phyloP scores from a whole-genome alignment of 2,888 invertebrate species.

The Capitulum mitella region DNA sequence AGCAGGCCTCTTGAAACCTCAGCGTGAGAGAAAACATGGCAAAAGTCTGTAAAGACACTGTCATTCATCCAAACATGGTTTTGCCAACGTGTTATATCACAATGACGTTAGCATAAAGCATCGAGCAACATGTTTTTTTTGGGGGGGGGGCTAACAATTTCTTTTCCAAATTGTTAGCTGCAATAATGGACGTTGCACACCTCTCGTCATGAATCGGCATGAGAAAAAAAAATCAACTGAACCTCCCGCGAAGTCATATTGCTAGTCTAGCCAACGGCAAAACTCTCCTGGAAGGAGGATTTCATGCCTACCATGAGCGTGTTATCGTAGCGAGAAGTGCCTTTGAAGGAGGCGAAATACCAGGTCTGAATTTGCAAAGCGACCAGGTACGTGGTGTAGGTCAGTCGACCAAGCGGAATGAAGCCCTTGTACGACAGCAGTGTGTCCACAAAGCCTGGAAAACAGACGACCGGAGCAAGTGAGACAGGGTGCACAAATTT shows the following conservation, averaged over 20 bases:
- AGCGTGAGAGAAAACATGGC: too few relatives aligned
- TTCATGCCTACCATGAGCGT: background rate
- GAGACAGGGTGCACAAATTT: too few relatives aligned
- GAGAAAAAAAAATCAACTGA: background rate
- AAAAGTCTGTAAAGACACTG: too few relatives aligned
- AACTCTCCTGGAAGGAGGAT: background rate
- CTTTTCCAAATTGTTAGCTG: background rate
- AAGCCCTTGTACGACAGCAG: conserved; percentile 7
- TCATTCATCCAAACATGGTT: too few relatives aligned
- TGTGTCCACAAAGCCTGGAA: conserved; percentile 37
- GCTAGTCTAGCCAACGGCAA: too few relatives aligned
- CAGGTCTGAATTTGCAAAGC: background rate
- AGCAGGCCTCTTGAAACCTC: too few relatives aligned
- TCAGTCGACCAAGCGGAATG: conserved; percentile 27
- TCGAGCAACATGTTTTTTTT: too few relatives aligned
- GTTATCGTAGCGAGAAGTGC: background rate
- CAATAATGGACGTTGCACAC: background rate
- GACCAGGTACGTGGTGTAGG: conserved; percentile 24
- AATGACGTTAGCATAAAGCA: too few relatives aligned
- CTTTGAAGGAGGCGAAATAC: background rate
- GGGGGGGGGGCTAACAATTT: background rate
- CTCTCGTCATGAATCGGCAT: background rate
- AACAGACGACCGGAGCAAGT: too few relatives aligned
- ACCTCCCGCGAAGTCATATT: background rate
- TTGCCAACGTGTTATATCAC: too few relatives aligned